Conservation (phyloP, 2,797 vertebrate genomes). For the Megalops cyprinoides region DNA sequence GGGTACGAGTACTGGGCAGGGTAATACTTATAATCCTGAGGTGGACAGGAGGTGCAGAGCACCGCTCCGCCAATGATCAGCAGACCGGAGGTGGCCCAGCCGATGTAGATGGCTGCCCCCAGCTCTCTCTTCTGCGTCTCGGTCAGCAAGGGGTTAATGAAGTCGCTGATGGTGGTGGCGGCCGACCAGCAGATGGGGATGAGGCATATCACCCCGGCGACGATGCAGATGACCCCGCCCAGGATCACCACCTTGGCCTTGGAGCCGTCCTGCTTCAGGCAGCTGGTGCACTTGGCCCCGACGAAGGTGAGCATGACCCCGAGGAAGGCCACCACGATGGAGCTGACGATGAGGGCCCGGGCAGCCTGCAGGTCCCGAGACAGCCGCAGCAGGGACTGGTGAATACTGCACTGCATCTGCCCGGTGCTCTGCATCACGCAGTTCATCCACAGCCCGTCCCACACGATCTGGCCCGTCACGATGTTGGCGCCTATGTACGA, state of each 20-base stretch:
- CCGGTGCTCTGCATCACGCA: constrained; percentile 80
- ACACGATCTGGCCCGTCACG: constrained; percentile 72
- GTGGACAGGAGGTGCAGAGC: constrained; percentile 67
- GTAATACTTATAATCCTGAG: constrained; percentile 56
- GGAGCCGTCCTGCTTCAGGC: constrained; percentile 61
- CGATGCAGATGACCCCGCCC: constrained; percentile 65
- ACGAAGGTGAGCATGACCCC: constrained; percentile 71
- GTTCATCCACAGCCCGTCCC: constrained; percentile 83
- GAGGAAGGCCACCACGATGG: constrained; percentile 67
- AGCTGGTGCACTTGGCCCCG: constrained; percentile 71
- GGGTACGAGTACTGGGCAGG: constrained; percentile 69
- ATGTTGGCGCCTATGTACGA: constrained; percentile 77
- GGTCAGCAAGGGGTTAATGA: constrained; percentile 46
- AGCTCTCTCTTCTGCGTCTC: constrained; percentile 63
- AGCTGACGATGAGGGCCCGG: constrained; percentile 68
- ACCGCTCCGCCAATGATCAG: constrained; percentile 68
- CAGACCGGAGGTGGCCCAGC: constrained; percentile 58
- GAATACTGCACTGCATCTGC: constrained; percentile 78
- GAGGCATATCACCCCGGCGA: constrained; percentile 57
- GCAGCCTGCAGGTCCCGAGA: constrained; percentile 69
- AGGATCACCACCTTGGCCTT: constrained; percentile 69
- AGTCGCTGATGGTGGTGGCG: constrained; percentile 65
- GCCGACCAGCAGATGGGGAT: constrained; percentile 70
- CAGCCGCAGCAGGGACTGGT: constrained; percentile 65
- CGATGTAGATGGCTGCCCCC: constrained; percentile 68